A percentile compares a stretch with the other conserved stretches of the same genome.
These are phyloP conservation scores for Carapus acus DNA, from an alignment of 2,797 vertebrate genomes.

Conservation along the genomic window DNA sequence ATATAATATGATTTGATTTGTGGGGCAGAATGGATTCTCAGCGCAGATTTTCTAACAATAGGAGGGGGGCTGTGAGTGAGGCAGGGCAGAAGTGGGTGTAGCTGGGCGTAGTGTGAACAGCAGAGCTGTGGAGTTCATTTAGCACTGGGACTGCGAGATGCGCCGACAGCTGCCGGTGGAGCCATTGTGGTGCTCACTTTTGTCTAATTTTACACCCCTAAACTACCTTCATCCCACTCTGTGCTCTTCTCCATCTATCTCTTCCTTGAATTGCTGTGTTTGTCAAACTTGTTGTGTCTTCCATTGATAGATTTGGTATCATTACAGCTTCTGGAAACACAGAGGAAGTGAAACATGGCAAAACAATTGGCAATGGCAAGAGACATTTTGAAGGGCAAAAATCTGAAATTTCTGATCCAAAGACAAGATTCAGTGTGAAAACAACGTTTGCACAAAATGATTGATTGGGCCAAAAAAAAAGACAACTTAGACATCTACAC, in stretches of 20 bases:
- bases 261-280: conserved; percentile 34
- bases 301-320: conserved; percentile 2
- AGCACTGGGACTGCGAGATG: conserved; percentile 41
- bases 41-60: conserved; percentile 39
- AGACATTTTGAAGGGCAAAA: conserved; percentile 27
- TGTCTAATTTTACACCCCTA: conserved; percentile 47
- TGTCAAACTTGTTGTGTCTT: conserved; percentile 27
- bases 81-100: conserved; percentile 39
- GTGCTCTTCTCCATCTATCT: conserved; percentile 3
- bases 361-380: conserved; percentile 35
- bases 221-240: conserved; percentile 7
- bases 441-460: conserved; percentile 24
- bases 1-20: conserved; percentile 70
- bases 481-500: conserved; percentile 23
- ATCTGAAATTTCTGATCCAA: conserved; percentile 23
- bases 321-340: conserved; percentile 15
- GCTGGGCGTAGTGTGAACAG: conserved; percentile 49
- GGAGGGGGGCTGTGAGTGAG: conserved; percentile 20
- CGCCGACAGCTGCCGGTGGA: conserved; percentile 58
- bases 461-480: conserved; percentile 29
- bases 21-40: conserved; percentile 57
- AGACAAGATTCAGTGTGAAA: conserved; percentile 15
- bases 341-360: conserved; percentile 18
- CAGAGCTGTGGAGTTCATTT: conserved; percentile 57
- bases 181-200: conserved; percentile 54